Base-by-base conservation (phyloP, 1,140 invertebrate species). In the Microplitis mediator region DNA sequence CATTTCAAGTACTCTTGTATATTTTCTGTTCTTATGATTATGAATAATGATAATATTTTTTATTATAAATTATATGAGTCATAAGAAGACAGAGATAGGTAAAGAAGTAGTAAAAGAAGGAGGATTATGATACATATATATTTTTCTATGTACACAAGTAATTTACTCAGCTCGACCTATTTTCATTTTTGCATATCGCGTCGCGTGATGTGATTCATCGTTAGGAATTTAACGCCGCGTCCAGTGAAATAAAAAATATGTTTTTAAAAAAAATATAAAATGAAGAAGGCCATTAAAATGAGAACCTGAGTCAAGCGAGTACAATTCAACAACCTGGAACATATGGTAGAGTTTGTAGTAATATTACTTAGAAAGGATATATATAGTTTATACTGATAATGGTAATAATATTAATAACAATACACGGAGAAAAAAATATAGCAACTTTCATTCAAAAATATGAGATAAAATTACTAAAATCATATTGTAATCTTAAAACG, bases 291-390 rank as follows among this genome's bases (percentile, higher is more conserved):
- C 54, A 72, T 72, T 72, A 72, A 72, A 72, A 66, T 66, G 70
- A 72, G 52, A 71, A 71, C 50, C 61, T 52, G 69, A 71, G 69
- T 71, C 63, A 65, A 72, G 62, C 70, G 35, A 72, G 70, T 64
- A 63, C 70, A 72, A 72, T 72, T 64, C 70, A 72, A 72, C 69
- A 71, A 65, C 69, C 23, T 71, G 69, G 69, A 71, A 66, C 62
- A 63, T 62, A 70, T 45, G 39, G 39, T 45, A 9, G 39, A 45
- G 39, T 45, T 6, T 45, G 4, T 6, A 45, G 39, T 9, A 45
- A 11, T 11, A 39, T 68, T 54, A 31, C 52, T 56, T 54, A 69
- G 35, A 39, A 45, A 69, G 60, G 52, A 23, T 23, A 39, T 39
- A 39, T 39, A n/a, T n/a, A n/a, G n/a, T n/a, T n/a, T n/a, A n/a